Evolutionary conservation across 1,140 invertebrate genomes (phyloP), one percentile per base, ranked within the genome.

Genomic region (Neuroterus valhalla): DNA sequence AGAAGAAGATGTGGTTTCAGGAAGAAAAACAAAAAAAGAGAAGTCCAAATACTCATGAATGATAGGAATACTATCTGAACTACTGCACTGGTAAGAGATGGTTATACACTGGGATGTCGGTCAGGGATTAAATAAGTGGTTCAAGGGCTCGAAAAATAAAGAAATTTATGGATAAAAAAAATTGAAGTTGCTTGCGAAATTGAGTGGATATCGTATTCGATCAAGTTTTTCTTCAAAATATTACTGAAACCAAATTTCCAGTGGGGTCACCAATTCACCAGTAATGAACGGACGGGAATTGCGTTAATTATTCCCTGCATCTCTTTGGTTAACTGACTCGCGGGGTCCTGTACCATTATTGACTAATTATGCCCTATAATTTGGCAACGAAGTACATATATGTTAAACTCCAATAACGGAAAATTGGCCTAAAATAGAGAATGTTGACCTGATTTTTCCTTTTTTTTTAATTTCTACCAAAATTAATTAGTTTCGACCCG

Each of bases 311-410:
- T 62, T 31, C 55, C 14, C 12, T 62, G 21, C 23, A 23, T 62
- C 23, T 62, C 55, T 62, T 62, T 62, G 55, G 55, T n/a, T 62
- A 62, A n/a, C 26, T 38, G 26, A 62, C 55, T 62, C 55, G 4
- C 55, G 14, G 21, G 21, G 12, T 62, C 31, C 26, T 15, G 31
- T n/a, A 38, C 55, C 23, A n/a, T 26, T 23, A 62, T 62, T 26
- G n/a, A 26, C 55, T 62, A 62, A 62, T 62, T 62, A 62, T 23
- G 26, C 23, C n/a, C 55, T 62, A 23, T 62, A 62, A 62, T 62
- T 62, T 62, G 23, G 23, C 55, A 62, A 38, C 55, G 31, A 62
- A 26, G 31, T 38, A 62, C 31, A 62, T 26, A 26, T n/a, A 62
- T 38, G 55, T 62, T 48, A 5, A 5, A n/a, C 46, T 38, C 55